Evolutionary conservation across 2,113 vertebrate species (phyloP).

Genomic region (Psettodes erumei): DNA sequence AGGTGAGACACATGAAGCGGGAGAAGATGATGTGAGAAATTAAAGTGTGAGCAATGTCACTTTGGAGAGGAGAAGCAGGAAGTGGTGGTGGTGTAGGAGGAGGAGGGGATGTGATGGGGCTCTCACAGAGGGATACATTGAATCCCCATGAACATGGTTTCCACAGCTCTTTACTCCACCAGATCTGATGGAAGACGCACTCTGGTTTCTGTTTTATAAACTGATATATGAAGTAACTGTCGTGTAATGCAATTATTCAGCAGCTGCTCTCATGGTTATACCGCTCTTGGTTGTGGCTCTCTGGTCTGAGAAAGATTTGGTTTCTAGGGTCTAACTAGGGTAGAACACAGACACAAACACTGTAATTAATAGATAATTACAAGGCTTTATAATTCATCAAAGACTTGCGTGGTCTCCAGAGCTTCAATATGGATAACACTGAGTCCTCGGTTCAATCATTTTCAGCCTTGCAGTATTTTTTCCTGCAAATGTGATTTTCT

Average conservation of each 20-base stretch:
- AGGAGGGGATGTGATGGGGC: neutral
- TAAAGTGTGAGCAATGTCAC: conserved; percentile 30
- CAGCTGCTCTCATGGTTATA: conserved; percentile 30
- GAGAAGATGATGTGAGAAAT: conserved; percentile 44
- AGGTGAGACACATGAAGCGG: conserved; percentile 38
- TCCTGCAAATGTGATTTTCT: conserved; percentile 9
- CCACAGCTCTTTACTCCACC: neutral
- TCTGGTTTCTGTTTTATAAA: conserved; percentile 30
- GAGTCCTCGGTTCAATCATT: conserved; percentile 14
- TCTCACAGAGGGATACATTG: conserved; percentile 13
- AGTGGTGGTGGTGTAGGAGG: neutral
- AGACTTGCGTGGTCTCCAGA: conserved; percentile 46
- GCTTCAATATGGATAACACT: conserved; percentile 14
- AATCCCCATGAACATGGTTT: neutral
- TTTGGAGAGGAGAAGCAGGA: neutral
- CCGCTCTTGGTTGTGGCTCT: conserved; percentile 4
- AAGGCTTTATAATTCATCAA: conserved; percentile 69
- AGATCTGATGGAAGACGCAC: neutral
- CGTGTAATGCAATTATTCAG: conserved; percentile 28
- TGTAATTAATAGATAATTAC: conserved; percentile 69
- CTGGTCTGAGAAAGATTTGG: conserved; percentile 1
- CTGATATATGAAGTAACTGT: conserved; percentile 21
- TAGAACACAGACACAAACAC: conserved; percentile 54
- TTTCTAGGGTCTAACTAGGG: conserved; percentile 47
- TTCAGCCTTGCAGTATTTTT: conserved; percentile 7